Base-by-base conservation (phyloP, 1,140 invertebrate genomes). In the Helicoverpa zea region DNA sequence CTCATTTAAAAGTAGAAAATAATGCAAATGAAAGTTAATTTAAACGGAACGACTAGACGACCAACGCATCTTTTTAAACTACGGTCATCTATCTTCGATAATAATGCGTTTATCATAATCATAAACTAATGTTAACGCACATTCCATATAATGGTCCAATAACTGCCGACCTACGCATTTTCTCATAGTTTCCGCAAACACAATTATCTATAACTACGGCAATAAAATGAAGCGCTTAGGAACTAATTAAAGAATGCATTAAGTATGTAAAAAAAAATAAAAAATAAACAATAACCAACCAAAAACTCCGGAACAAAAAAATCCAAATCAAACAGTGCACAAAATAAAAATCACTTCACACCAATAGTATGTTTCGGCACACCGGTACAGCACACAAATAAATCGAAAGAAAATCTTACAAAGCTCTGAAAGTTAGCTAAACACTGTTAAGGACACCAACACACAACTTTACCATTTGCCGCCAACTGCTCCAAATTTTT, bases 381-480 rank as follows among this genome's bases (percentile, higher is more conserved):
- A 94, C 88, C 87, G 91, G 81, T 75, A 82, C 63, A 83, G 80
- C 91, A 94, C 91, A 93, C 81, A 87, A 88, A 87, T 87, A 84
- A 90, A 83, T 79, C 49, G 70, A 75, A 84, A 82, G 76, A 91
- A 88, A 90, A 89, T 90, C 87, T 90, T 82, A 88, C 66, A 90
- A 87, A 92, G 91, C 91, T 89, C 83, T 83, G 58, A 73, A 83
- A 89, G 84, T 85, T 91, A 89, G 88, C 88, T 83, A 91, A 93
- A 88, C 92, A 93, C 91, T 92, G 89, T 88, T 86, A 89, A 86
- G 86, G 78, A 88, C 92, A 94, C 92, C 85, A 91, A 92, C 92
- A 92, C 91, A 91, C 82, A 92, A 94, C 91, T 93, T 94, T 94
- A 94, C 93, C 91, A 90, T 91, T 91, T 91, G 89, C 90, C 89